phyloP scores from a whole-genome alignment of 2,888 invertebrate genomes.

The Tanypteryx hageni region DNA sequence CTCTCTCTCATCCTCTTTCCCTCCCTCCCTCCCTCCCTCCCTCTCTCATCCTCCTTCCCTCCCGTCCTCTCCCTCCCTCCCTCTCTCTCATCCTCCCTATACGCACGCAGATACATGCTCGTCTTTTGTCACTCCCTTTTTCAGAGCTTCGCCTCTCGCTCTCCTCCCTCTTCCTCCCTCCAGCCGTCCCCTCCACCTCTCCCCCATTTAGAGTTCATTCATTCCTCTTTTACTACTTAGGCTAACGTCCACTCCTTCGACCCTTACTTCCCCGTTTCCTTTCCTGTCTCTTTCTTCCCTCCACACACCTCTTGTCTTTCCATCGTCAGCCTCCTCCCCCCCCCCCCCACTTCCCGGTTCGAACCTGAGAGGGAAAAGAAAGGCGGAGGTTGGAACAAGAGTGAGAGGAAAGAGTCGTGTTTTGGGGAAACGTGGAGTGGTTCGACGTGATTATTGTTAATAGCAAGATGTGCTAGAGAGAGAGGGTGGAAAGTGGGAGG shows the following conservation, averaged over 20 bases:
- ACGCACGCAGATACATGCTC: background rate
- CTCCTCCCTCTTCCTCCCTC: too few relatives aligned
- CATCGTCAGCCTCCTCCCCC: background rate
- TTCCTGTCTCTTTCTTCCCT: background rate
- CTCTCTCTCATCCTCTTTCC: background rate
- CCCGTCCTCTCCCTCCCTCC: too few relatives aligned
- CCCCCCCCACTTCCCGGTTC: background rate
- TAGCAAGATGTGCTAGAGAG: background rate
- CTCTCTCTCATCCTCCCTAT: background rate
- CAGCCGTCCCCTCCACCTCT: background rate
- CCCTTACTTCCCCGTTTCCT: background rate
- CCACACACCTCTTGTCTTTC: background rate
- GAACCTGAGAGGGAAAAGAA: background rate
- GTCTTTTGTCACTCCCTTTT: slow-evolving; percentile 4
- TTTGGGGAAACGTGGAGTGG: slow-evolving; percentile 30
- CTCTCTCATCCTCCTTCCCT: background rate
- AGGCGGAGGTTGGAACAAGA: slow-evolving; percentile 6
- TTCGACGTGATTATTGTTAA: slow-evolving; percentile 31
- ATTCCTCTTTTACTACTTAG: slow-evolving; percentile 24
- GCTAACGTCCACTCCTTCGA: slow-evolving; percentile 14
- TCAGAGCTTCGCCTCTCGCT: background rate
- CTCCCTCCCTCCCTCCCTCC: too few relatives aligned
- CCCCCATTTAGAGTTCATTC: background rate
- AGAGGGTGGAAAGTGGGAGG: background rate
- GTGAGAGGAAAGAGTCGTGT: background rate